Evolutionary conservation across 2,113 vertebrate genomes (phyloP), one percentile per base, ranked within the genome.

Genomic region (Oryzias melastigma): DNA sequence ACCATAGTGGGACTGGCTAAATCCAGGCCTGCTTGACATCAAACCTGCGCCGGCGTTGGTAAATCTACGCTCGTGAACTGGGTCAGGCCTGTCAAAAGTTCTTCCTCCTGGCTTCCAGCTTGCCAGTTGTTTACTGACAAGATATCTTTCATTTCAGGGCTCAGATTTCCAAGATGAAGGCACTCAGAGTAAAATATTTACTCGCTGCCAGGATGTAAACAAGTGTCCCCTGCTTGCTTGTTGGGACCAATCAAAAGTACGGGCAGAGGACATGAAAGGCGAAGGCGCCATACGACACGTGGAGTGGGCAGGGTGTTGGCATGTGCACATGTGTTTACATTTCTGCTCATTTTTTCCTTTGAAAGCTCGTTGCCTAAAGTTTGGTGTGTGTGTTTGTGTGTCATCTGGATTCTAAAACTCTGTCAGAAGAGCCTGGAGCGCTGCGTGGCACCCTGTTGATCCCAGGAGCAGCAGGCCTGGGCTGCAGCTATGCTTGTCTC

Each of bases 161-260:
- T 65, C 72, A 50, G 65, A 83, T 69, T 77, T 77, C 50, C 40
- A 64, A 78, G 77, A 79, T 74, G 64, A 85, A 89, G 77, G 77
- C 65, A 42, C 45, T 41, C 54, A 0, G 19, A 62, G 80, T 90
- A 56, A 91, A 91, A 91, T 88, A 90, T 91, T 89, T 85, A 91
- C 80, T 68, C 45, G 71, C 71, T 62, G 63, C 62, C 16, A 73
- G 76, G 77, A 84, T 74, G 82, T 89, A 89, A 91, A 90, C 88
- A 91, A 90, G 63, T 52, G 5, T 40, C 78, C 77, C 68, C 74
- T 64, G 61, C 74, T 65, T 63, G 81, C 84, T 88, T 82, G 63
- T 75, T 82, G 84, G 77, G 75, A 79, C 86, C 83, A 89, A 87
- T 90, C 87, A 83, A 68, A 76, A 65, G 48, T 80, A 80, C 68